Base-by-base conservation (phyloP, 2,888 invertebrate genomes). In the Notodonta dromedarius region DNA sequence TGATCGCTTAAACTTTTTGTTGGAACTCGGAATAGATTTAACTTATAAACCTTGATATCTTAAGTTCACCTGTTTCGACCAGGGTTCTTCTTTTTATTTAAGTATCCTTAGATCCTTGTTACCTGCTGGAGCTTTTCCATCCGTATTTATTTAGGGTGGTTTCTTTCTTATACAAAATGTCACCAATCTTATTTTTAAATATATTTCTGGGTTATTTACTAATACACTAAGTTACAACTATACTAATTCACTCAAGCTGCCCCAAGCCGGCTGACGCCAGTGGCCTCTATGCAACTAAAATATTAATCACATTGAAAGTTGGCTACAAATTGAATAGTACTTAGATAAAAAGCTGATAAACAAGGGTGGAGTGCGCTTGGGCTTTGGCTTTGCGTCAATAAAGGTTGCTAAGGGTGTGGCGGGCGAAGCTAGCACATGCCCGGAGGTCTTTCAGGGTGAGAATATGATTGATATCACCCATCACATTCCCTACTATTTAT, bases 331-430 rank as follows among this genome's bases (percentile, higher is more conserved):
- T 16, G 50, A 16, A 68, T 73, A 71, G 76, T 84, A 82, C 78
- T 87, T 81, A 76, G 79, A 85, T 83, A 84, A 82, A 87, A 84
- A 82, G 76, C 75, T 79, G 84, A 88, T 88, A 90, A 90, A 91
- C 89, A 88, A 87, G 86, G 91, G 91, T 85, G 87, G 83, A 87
- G 88, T 84, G 76, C 71, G 81, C 73, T 40, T 55, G 35, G 79
- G 76, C 75, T 85, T 13, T 53, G 77, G 79, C 76, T 75, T 85
- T 84, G 80, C 85, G 90, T 89, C 90, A 90, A 85, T 86, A 84
- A 85, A 84, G 83, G 84, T 85, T 81, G 80, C 79, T 79, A 80
- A 69, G 83, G 90, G 90, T 82, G 90, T 78, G 90, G 88, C 77
- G 57, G 58, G 65, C 58, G 24, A 60, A 65, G 66, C 65, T 68